These are phyloP conservation scores for Pachyuromys duprasi DNA, from an alignment of 2,797 vertebrate species.

Conservation along the genomic window DNA sequence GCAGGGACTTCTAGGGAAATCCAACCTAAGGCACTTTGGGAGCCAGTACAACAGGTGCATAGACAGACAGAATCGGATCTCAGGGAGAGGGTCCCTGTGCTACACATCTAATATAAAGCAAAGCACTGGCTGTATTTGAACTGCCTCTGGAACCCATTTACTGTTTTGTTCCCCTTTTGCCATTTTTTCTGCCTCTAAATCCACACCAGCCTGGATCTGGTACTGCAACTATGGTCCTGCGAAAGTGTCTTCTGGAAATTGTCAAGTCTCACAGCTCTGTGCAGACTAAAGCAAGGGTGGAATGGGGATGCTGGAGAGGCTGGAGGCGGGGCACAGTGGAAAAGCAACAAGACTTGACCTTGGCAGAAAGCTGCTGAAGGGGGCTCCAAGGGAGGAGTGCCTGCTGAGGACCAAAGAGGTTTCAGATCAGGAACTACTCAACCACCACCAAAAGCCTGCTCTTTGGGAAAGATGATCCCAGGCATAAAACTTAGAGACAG, in stretches of 20 bases:
- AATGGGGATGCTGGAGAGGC: background rate
- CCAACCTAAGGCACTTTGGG: background rate
- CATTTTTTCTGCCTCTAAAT: background rate
- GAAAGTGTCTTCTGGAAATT: background rate
- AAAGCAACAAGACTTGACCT: background rate
- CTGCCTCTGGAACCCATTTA: background rate
- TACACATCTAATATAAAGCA: background rate
- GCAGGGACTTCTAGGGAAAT: conserved; percentile 7
- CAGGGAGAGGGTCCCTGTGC: background rate
- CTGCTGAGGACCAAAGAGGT: conserved; percentile 11
- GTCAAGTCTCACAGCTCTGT: conserved; percentile 1
- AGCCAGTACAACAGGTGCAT: conserved; percentile 38
- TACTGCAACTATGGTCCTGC: background rate
- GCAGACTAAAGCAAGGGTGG: background rate
- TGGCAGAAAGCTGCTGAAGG: conserved; percentile 32
- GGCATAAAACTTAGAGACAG: background rate
- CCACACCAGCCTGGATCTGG: background rate
- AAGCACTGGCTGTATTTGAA: background rate
- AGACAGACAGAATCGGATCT: background rate
- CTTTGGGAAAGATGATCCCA: conserved; percentile 6
- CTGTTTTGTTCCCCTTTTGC: background rate
- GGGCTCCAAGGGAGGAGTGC: background rate
- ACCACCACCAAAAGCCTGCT: background rate
- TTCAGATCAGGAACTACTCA: conserved; percentile 23
- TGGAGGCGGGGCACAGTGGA: too few relatives aligned